A percentile compares a stretch with the other conserved stretches of the same genome.
Evolutionary conservation across 2,888 invertebrate genomes (phyloP).

Genomic region (Sialis fuliginosa): DNA sequence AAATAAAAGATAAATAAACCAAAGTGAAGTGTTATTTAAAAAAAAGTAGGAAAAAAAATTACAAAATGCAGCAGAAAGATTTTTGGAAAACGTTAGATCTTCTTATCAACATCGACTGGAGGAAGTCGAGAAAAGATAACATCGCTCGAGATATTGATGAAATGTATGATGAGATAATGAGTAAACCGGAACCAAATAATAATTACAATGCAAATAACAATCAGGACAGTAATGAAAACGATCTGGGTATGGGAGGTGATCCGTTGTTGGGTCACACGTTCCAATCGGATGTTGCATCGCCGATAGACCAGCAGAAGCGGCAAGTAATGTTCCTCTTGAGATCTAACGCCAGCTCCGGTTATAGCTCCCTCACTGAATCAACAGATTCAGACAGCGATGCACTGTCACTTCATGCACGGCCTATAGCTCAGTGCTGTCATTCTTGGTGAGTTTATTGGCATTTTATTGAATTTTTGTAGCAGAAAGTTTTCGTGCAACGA

Average conservation of each 20-base stretch:
- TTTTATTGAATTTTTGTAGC: too few species aligned
- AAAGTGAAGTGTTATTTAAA: too few species aligned
- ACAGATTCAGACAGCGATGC: too few species aligned
- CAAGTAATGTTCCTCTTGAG: too few species aligned
- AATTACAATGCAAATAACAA: background rate
- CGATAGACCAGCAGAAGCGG: background rate
- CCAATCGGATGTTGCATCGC: background rate
- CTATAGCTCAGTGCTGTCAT: too few species aligned
- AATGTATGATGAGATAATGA: conserved; percentile 14
- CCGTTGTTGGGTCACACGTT: background rate
- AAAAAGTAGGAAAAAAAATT: too few species aligned
- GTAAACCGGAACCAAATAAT: background rate
- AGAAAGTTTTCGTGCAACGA: too few species aligned
- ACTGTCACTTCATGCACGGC: too few species aligned
- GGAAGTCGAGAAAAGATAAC: conserved; percentile 27
- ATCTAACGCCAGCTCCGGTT: too few species aligned
- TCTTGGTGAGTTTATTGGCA: too few species aligned
- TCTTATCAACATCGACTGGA: conserved; percentile 32
- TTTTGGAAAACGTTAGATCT: conserved; percentile 48
- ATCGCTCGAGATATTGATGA: conserved; percentile 18
- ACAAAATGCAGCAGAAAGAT: conserved; percentile 15
- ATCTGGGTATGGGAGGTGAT: background rate
- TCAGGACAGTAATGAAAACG: background rate
- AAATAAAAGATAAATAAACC: too few species aligned
- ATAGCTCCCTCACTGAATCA: too few species aligned